A percentile compares a stretch with the other conserved stretches of the same genome.
Conservation (phyloP, 2,888 invertebrate species). For the Cataglyphis altisquamis region DNA sequence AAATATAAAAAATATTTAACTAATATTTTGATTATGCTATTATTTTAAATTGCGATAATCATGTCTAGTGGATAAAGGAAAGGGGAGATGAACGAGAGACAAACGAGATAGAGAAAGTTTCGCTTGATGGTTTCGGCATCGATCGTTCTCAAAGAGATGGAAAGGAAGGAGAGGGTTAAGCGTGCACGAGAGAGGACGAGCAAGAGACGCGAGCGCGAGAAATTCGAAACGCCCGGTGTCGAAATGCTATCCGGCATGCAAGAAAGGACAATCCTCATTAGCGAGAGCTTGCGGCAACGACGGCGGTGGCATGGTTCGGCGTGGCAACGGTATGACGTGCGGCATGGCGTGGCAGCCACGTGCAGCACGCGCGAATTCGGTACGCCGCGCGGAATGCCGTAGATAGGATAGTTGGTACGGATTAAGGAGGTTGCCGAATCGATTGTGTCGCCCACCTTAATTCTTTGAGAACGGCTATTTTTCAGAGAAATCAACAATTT, state of each 20-base stretch:
- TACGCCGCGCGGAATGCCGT: conserved; percentile 11
- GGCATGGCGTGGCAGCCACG: conserved; percentile 11
- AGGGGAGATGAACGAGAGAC: not conserved
- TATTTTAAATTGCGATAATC: not conserved
- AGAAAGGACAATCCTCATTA: conserved; percentile 81
- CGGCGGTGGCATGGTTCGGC: conserved; percentile 54
- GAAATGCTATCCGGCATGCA: conserved; percentile 81
- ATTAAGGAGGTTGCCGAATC: conserved; percentile 11
- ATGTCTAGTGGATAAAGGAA: conserved; percentile 3
- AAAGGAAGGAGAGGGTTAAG: conserved; percentile 38
- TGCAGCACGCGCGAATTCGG: conserved; percentile 13
- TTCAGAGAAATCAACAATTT: not conserved
- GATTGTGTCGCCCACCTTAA: not conserved
- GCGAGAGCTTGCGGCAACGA: conserved; percentile 67
- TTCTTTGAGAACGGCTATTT: too few relatives aligned
- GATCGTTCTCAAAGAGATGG: conserved; percentile 62
- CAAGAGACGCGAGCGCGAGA: conserved; percentile 69
- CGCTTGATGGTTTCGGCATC: conserved; percentile 69
- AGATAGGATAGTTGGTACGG: not conserved
- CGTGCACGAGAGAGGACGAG: conserved; percentile 50
- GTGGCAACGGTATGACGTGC: conserved; percentile 33
- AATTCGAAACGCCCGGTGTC: conserved; percentile 79
- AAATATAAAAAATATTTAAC: too few relatives aligned
- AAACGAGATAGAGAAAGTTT: conserved; percentile 49
- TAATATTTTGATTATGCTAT: not conserved